Conservation (phyloP, 2,113 vertebrate genomes). For the Chrysochloris asiatica region DNA sequence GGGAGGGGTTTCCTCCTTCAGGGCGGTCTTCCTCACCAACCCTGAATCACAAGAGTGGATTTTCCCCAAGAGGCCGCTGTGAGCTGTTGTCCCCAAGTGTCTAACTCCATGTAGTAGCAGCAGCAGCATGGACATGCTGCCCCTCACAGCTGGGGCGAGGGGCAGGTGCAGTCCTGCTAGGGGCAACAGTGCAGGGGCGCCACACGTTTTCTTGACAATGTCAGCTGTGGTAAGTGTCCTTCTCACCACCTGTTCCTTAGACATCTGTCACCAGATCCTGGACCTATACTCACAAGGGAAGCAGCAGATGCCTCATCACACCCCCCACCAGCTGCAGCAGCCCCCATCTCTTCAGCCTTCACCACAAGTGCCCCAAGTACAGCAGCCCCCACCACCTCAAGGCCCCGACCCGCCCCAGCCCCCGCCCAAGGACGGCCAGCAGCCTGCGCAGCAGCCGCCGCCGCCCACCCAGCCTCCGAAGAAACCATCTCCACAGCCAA, state of each 20-base stretch:
- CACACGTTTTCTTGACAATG: no score
- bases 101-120: no score
- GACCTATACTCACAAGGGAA: slow-evolving; percentile 99
- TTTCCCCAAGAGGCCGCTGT: no score
- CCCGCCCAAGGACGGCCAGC: slow-evolving; percentile 84
- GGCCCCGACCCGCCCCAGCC: slow-evolving; percentile 81
- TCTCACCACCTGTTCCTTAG: slow-evolving; percentile 76
- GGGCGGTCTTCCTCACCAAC: neutral
- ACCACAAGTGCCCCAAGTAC: slow-evolving; percentile 82
- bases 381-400: slow-evolving; percentile 80
- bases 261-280: slow-evolving; percentile 99
- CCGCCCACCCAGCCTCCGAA: slow-evolving; percentile 87
- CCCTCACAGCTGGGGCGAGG: no score
- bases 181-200: no score
- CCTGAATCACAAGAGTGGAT: no score
- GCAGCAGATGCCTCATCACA: slow-evolving; percentile 97
- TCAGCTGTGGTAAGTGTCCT: neutral
- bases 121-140: no score
- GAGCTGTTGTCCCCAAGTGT: no score
- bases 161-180: no score
- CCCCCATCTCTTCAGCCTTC: slow-evolving; percentile 86
- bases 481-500: slow-evolving; percentile 94
- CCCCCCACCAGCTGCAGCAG: slow-evolving; percentile 89
- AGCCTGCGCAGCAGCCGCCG: slow-evolving; percentile 73
- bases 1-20: neutral